phyloP scores from a whole-genome alignment of 2,113 vertebrate genomes.

The Sinosuthora webbiana region DNA sequence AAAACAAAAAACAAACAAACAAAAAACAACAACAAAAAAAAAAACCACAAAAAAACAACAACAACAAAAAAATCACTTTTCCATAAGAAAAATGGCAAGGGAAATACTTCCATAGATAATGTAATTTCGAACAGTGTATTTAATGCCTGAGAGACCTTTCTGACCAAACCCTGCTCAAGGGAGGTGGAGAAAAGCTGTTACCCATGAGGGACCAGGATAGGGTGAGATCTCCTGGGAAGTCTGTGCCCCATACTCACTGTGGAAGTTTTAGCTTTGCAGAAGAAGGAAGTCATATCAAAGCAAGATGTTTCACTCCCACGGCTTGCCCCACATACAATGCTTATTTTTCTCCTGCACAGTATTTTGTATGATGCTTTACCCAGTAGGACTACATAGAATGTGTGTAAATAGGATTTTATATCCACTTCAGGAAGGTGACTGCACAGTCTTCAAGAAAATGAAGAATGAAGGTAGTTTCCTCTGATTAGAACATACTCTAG shows the following conservation, averaged over 20 bases:
- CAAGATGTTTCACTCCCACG: background rate
- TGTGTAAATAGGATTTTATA: background rate
- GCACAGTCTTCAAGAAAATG: background rate
- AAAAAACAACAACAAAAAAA: background rate
- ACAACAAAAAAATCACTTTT: background rate
- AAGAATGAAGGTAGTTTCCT: background rate
- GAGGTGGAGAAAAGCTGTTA: background rate
- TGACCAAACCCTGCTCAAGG: background rate
- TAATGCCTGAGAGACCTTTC: background rate
- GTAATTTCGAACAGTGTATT: background rate
- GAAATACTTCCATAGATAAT: background rate
- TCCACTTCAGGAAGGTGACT: background rate
- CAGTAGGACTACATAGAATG: background rate
- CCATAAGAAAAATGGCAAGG: background rate
- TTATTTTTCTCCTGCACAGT: background rate
- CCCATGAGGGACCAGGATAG: background rate
- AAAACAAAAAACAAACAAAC: background rate
- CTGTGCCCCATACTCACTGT: background rate
- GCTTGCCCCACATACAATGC: background rate
- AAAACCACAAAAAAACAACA: too few relatives aligned
- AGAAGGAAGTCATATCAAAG: background rate
- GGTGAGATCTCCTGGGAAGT: background rate
- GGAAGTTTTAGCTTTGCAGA: background rate
- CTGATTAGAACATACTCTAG: background rate
- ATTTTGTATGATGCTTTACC: background rate